Evolutionary conservation across 1,140 invertebrate species (phyloP).

Genomic region (Steinernema feltiae): DNA sequence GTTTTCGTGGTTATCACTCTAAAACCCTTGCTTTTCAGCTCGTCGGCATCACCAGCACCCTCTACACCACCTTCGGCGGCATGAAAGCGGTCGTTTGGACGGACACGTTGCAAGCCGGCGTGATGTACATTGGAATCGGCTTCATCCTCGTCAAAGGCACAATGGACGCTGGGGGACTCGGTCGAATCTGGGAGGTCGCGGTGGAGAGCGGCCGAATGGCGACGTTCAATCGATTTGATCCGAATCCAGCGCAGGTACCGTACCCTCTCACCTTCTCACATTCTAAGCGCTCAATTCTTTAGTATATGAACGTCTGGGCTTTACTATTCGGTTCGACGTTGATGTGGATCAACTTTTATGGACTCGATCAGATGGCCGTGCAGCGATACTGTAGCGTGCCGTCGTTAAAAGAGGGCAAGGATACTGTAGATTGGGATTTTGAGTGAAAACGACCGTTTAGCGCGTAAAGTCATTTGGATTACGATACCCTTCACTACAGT

Average conservation of each 20-base stretch:
- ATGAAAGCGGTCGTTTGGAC: constrained; percentile 7
- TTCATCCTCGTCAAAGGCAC: not conserved
- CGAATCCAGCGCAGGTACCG: not conserved
- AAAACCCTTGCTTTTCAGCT: not conserved
- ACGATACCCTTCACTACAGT: constrained; percentile 23
- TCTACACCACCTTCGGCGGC: constrained; percentile 3
- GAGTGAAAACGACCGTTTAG: no score
- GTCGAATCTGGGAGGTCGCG: not conserved
- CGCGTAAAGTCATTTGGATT: constrained; percentile 32
- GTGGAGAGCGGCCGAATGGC: not conserved
- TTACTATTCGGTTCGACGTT: not conserved
- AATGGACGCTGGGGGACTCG: not conserved
- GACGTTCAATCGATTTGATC: not conserved
- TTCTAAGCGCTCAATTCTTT: not conserved
- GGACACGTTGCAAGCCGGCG: not conserved
- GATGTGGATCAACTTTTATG: not conserved
- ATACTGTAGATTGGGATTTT: constrained; percentile 28
- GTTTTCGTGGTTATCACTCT: no score
- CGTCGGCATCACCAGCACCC: not conserved
- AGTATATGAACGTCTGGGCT: constrained; percentile 10
- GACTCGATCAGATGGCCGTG: constrained; percentile 9
- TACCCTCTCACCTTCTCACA: no score
- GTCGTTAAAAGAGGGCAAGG: not conserved
- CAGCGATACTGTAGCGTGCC: constrained; percentile 15
- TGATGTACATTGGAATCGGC: not conserved